Evolutionary conservation across 1,140 invertebrate species (phyloP).

Genomic region (Drosophila insularis): DNA sequence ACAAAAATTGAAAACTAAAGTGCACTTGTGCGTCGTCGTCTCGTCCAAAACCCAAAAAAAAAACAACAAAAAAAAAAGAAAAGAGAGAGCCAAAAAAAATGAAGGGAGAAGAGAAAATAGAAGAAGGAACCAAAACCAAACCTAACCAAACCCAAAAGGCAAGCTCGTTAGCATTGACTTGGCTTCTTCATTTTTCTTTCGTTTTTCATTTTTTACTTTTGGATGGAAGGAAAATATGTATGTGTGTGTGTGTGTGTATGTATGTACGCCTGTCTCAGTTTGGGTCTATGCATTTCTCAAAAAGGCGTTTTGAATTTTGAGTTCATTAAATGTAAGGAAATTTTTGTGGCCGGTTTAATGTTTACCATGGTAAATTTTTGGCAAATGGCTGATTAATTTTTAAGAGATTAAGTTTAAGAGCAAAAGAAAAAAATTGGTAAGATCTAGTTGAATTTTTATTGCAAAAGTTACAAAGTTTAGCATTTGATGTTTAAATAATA

Average conservation of each 20-base stretch:
- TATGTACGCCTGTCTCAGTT: conserved; percentile 5
- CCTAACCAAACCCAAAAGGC: conserved; percentile 37
- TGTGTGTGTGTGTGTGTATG: no score
- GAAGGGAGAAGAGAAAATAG: conserved; percentile 9
- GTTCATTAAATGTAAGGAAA: conserved; percentile 50
- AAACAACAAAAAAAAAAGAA: conserved; percentile 19
- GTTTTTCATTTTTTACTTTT: conserved; percentile 14
- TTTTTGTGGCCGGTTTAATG: conserved; percentile 13
- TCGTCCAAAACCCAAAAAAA: conserved; percentile 30
- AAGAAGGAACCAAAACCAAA: conserved; percentile 7
- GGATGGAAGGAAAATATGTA: conserved; percentile 23
- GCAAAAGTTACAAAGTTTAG: no score
- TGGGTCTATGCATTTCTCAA: conserved; percentile 55
- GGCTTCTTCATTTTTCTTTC: conserved; percentile 38
- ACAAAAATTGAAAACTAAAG: conserved; percentile 76
- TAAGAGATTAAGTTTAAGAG: neutral
- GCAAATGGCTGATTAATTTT: neutral
- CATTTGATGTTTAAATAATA: no score
- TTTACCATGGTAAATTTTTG: conserved; percentile 13
- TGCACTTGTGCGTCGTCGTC: conserved; percentile 63
- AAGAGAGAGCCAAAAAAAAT: conserved; percentile 17
- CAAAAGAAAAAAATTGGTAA: neutral
- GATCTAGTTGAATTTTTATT: neutral
- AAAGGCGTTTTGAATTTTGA: conserved; percentile 41
- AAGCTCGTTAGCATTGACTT: conserved; percentile 66